These are phyloP conservation scores for Drosophila seclusa DNA, from an alignment of 2,888 invertebrate species.

Conservation along the genomic window DNA sequence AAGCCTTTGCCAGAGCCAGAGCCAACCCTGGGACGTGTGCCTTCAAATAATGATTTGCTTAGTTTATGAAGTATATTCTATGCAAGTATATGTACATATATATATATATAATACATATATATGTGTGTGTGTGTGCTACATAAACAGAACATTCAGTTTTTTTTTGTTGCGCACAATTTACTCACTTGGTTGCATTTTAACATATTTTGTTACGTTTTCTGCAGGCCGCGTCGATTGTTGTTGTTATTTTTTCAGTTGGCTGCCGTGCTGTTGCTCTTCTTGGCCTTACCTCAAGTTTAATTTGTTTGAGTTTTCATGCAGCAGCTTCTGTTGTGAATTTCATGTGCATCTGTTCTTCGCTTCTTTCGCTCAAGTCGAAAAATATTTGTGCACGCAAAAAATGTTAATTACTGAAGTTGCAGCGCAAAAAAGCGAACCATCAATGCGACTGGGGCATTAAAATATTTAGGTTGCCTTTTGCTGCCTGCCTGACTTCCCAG, in stretches of 20 bases:
- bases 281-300: conserved; percentile 73
- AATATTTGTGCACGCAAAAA: conserved; percentile 81
- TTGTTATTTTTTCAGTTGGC: conserved; percentile 76
- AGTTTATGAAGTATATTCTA: conserved; percentile 71
- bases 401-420: conserved; percentile 76
- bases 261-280: conserved; percentile 53
- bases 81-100: conserved; percentile 1
- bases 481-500: conserved; percentile 64
- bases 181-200: conserved; percentile 79
- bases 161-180: conserved; percentile 74
- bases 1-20: conserved; percentile 31
- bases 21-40: conserved; percentile 63
- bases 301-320: conserved; percentile 77
- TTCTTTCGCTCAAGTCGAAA: conserved; percentile 70
- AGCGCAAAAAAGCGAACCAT: conserved; percentile 75
- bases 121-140: conserved; percentile 61
- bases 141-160: conserved; percentile 69
- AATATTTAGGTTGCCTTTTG: conserved; percentile 72
- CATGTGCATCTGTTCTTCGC: conserved; percentile 71
- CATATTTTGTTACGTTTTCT: conserved; percentile 80
- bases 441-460: conserved; percentile 77
- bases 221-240: conserved; percentile 67
- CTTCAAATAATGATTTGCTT: conserved; percentile 81
- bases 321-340: conserved; percentile 75
- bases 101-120: neutral